Base-by-base conservation (phyloP, 1,140 invertebrate genomes). In the Cecropterus lyciades region DNA sequence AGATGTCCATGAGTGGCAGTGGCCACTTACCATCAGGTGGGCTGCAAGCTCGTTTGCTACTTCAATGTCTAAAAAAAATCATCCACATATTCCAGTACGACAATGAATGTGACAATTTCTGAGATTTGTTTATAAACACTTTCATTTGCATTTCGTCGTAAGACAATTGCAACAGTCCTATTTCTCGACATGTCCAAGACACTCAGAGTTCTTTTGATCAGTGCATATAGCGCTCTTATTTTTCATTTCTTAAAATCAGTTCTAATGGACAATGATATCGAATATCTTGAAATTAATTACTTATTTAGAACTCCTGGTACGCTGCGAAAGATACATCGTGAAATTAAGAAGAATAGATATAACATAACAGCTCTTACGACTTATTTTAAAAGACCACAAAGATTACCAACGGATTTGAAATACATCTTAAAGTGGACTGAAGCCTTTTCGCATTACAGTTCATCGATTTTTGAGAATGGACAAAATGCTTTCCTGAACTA, bases 401-500 rank as follows among this genome's bases (percentile, higher is more conserved):
- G 84, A 65, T 67, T 88, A 24, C 65, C 69, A 0, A 80, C 75
- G 4, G 85, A 88, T 74, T 77, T 79, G 0, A 88, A 80, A 46
- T 88, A 70, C 24, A 80, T 88, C 37, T 66, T 88, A 2, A 85
- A 81, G 56, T 86, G 79, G 77, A 80, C 82, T 0, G 37, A 79
- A 13, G 69, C 67, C 3, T 84, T 72, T 49, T 60, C 66, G 0
- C 67, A 81, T 33, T 79, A 69, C 24, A 60, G 40, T 13, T 66
- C 52, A 7, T 11, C 52, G 16, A 62, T 72, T 0, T 72, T 72
- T 9, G 60, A 33, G 37, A 80, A 73, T 11, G 83, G 84, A 6
- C 86, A 89, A 59, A 56, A 60, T 9, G 33, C 60, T 1, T 87
- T 87, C 49, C 27, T 87, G 9, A 57, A 77, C 6, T 33, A 71